Evolutionary conservation across 2,797 vertebrate genomes (phyloP).

Genomic region (Eulemur albifrons): DNA sequence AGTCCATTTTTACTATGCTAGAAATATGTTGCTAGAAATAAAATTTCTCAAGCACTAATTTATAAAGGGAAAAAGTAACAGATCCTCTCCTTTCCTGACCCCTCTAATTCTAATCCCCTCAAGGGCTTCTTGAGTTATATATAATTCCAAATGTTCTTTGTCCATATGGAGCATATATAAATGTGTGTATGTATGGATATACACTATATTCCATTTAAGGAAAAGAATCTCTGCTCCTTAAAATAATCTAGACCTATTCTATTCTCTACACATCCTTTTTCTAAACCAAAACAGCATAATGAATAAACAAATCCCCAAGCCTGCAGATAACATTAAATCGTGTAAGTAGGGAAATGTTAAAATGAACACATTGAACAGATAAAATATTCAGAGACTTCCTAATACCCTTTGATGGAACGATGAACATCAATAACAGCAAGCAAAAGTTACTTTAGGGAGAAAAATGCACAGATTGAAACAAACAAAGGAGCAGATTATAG

Average conservation of each 20-base stretch:
- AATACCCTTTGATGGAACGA: neutral
- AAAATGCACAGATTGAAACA: conserved; percentile 25
- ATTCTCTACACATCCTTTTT: neutral
- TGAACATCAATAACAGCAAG: neutral
- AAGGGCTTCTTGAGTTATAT: neutral
- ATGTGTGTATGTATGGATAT: neutral
- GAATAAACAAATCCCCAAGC: conserved; percentile 9
- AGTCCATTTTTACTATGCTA: conserved; percentile 28
- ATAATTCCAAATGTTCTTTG: neutral
- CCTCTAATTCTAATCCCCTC: neutral
- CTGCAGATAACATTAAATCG: neutral
- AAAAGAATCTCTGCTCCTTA: conserved; percentile 23
- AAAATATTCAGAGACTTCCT: neutral
- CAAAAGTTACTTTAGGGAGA: neutral
- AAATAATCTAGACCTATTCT: conserved; percentile 13
- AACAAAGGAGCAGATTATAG: neutral
- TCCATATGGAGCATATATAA: neutral
- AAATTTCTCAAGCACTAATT: conserved; percentile 16
- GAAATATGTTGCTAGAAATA: neutral
- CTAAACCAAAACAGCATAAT: conserved; percentile 3
- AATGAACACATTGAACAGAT: neutral
- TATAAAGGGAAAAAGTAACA: conserved; percentile 39
- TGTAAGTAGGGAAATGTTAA: neutral
- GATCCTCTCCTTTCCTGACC: neutral
- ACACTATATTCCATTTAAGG: neutral